Conservation (phyloP, 2,113 vertebrate species). For the Dicerorhinus sumatrensis region DNA sequence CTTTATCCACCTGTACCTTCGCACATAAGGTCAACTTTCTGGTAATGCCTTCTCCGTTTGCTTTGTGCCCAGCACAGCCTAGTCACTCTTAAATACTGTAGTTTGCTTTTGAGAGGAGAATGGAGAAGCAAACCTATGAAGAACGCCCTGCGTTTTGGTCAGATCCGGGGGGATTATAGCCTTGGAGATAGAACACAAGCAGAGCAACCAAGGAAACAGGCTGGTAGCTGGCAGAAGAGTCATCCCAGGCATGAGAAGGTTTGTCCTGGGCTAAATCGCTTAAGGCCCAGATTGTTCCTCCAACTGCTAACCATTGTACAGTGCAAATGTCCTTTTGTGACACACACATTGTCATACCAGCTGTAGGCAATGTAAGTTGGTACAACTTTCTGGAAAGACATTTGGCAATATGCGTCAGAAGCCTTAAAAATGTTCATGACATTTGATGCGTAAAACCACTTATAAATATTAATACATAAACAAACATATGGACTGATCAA, state of each 20-base stretch:
- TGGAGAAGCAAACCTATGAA: background rate
- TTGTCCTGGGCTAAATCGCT: background rate
- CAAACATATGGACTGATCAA: background rate
- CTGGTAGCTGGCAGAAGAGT: background rate
- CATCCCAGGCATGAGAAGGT: background rate
- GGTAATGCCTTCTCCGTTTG: background rate
- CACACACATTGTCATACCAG: background rate
- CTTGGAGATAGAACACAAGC: background rate
- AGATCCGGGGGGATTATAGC: background rate
- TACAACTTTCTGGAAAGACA: background rate
- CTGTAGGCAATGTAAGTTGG: background rate
- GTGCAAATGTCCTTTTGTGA: background rate
- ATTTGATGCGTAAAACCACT: background rate
- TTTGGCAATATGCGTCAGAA: background rate
- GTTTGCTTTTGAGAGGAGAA: background rate
- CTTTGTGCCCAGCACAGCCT: background rate
- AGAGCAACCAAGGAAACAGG: background rate
- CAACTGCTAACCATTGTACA: fast-evolving
- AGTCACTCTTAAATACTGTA: fast-evolving
- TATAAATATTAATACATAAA: background rate
- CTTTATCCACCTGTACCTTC: background rate
- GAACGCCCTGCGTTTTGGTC: fast-evolving
- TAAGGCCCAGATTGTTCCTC: background rate
- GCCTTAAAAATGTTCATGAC: background rate
- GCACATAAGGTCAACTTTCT: background rate